Evolutionary conservation across 2,888 invertebrate species (phyloP), one percentile per base, ranked within the genome.

Genomic region (Rhagium mordax): DNA sequence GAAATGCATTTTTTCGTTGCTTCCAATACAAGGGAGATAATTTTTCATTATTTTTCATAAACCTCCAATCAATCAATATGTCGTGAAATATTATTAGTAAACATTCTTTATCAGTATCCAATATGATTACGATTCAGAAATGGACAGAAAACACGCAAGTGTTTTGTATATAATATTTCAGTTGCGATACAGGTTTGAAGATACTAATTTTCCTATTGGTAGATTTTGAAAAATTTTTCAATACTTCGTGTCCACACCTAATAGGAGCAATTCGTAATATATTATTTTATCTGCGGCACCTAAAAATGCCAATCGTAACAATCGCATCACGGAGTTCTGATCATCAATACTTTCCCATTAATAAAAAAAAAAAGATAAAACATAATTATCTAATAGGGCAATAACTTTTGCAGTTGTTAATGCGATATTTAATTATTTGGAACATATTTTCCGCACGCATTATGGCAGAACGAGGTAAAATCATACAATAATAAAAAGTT

Each of bases 161-260:
- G 59, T 33, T 59, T 29, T n/a, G 33, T 33, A 59, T 59, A 59
- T 33, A 59, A 59, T 16, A n/a, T n/a, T n/a, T n/a, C n/a, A n/a
- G n/a, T n/a, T n/a, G n/a, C n/a, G n/a, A n/a, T n/a, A n/a, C n/a
- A n/a, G n/a, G n/a, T n/a, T n/a, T n/a, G n/a, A n/a, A n/a, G n/a
- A n/a, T n/a, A n/a, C n/a, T n/a, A n/a, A n/a, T n/a, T n/a, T n/a
- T n/a, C n/a, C n/a, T n/a, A n/a, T n/a, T n/a, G n/a, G n/a, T n/a
- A n/a, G n/a, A n/a, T n/a, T n/a, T n/a, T n/a, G n/a, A n/a, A n/a
- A n/a, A n/a, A n/a, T n/a, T n/a, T n/a, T n/a, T n/a, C n/a, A n/a
- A n/a, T n/a, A n/a, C n/a, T n/a, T n/a, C n/a, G n/a, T n/a, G n/a
- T n/a, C n/a, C n/a, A n/a, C n/a, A n/a, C n/a, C n/a, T n/a, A n/a